Percentiles rank a stretch among this genome's conserved stretches.
These are phyloP conservation scores for Tachina grossa DNA, from an alignment of 2,888 invertebrate species.

Conservation along the genomic window DNA sequence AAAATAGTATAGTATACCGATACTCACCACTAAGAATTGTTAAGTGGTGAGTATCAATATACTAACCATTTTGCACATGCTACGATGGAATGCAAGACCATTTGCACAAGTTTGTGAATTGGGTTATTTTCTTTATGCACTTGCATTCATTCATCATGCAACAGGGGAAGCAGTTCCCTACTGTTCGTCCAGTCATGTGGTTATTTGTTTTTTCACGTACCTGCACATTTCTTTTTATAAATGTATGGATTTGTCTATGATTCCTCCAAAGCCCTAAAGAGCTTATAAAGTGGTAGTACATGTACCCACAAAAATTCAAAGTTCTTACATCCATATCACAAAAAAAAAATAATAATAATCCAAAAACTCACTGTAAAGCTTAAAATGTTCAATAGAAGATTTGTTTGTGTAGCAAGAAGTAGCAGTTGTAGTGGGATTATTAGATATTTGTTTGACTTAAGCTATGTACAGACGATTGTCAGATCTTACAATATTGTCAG, in stretches of 20 bases:
- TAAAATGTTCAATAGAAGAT: not conserved
- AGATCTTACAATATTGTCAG: too few species aligned
- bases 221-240: not conserved
- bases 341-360: not conserved
- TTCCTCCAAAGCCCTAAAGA: conserved; percentile 21
- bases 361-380: not conserved
- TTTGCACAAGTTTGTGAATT: too few species aligned
- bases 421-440: not conserved
- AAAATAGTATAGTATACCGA: too few species aligned
- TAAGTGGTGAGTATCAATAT: too few species aligned
- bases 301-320: conserved; percentile 6
- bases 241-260: not conserved
- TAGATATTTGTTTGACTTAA: not conserved
- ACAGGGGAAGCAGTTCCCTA: conserved; percentile 37
- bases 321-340: not conserved
- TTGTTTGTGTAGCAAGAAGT: not conserved
- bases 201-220: not conserved
- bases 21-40: too few species aligned
- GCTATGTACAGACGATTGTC: too few species aligned
- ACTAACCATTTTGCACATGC: too few species aligned
- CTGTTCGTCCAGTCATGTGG: conserved; percentile 29
- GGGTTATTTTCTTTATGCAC: conserved; percentile 31
- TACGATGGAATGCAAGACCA: too few species aligned
- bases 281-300: conserved; percentile 25
- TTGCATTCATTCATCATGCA: conserved; percentile 32